Conservation (phyloP, 1,140 invertebrate genomes). For the Aporrectodea caliginosa region DNA sequence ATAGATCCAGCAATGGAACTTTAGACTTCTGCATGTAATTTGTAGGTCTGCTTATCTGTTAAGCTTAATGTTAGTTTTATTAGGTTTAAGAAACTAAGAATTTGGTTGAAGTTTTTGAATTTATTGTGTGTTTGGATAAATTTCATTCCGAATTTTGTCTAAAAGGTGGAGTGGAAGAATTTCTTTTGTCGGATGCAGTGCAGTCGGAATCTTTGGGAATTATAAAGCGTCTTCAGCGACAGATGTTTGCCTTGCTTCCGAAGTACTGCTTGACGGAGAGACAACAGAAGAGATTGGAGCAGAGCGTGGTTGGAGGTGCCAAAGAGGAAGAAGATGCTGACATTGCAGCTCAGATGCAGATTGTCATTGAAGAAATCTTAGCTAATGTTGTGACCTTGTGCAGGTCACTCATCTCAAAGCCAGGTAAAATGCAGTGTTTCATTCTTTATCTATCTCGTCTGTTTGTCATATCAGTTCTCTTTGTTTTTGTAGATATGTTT, state of each 20-base stretch:
- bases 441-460: too few species aligned
- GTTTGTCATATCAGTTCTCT: too few species aligned
- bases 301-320: constrained; percentile 58
- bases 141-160: constrained; percentile 12
- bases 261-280: constrained; percentile 61
- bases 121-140: neutral
- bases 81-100: neutral
- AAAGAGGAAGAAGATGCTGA: constrained; percentile 36
- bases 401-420: constrained; percentile 44
- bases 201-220: constrained; percentile 53
- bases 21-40: constrained; percentile 15
- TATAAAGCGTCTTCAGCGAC: constrained; percentile 52
- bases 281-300: constrained; percentile 38
- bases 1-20: too few species aligned
- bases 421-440: too few species aligned
- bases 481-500: too few species aligned
- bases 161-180: constrained; percentile 23
- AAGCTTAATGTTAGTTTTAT: constrained; percentile 17
- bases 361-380: constrained; percentile 45
- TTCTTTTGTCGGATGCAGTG: constrained; percentile 36
- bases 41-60: constrained; percentile 29
- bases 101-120: neutral
- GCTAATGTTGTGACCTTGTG: constrained; percentile 49
- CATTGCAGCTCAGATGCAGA: constrained; percentile 37
- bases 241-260: constrained; percentile 69